These are phyloP conservation scores for Dysmachus trigonus DNA, from an alignment of 2,888 invertebrate genomes.

Conservation along the genomic window DNA sequence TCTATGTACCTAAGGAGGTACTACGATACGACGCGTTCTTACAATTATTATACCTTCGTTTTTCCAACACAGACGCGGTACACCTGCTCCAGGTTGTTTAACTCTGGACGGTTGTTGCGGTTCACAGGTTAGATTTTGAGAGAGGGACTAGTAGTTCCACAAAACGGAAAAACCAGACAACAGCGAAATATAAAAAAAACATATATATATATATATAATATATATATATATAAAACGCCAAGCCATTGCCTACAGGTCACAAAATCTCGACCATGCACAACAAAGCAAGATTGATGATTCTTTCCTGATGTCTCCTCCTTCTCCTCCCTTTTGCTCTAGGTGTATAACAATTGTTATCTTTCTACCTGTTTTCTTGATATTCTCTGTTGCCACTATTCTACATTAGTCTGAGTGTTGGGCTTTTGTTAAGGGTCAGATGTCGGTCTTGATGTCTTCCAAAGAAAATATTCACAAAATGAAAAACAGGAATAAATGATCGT, in stretches of 20 bases:
- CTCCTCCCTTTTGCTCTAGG: background rate
- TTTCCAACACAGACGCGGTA: constrained; percentile 7
- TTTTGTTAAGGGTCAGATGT: constrained; percentile 39
- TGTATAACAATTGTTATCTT: background rate
- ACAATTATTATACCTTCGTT: background rate
- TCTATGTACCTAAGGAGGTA: background rate
- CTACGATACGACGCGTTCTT: background rate
- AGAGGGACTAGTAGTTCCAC: constrained; percentile 13
- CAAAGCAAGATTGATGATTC: constrained; percentile 40
- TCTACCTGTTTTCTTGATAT: background rate
- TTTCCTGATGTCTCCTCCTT: constrained; percentile 23
- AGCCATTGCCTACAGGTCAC: constrained; percentile 26
- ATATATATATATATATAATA: background rate
- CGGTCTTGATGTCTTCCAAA: constrained; percentile 1
- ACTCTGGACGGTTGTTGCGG: constrained; percentile 41
- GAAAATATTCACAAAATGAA: background rate
- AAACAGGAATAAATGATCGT: background rate
- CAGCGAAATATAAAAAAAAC: background rate
- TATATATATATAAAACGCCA: background rate
- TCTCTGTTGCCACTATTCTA: background rate
- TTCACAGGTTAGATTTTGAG: constrained; percentile 46
- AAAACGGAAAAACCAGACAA: constrained; percentile 5
- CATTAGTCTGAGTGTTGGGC: constrained; percentile 23
- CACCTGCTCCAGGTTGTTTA: constrained; percentile 41
- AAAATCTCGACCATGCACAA: constrained; percentile 41